These are phyloP conservation scores for Lasius fuliginosus DNA, from an alignment of 2,888 invertebrate species.

Conservation along the genomic window DNA sequence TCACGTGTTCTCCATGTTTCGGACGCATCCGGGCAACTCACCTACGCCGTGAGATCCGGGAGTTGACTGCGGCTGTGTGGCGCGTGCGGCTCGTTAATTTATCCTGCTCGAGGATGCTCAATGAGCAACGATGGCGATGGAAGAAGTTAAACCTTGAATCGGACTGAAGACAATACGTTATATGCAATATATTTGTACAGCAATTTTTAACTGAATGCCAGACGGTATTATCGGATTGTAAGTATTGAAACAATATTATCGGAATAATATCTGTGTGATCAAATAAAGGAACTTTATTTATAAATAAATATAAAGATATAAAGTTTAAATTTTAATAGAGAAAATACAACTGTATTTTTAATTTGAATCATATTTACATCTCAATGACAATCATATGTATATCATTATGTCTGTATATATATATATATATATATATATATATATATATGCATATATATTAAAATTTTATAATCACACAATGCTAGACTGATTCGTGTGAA, in stretches of 20 bases:
- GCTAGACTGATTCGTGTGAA: background rate
- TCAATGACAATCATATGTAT: background rate
- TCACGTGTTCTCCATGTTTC: constrained; percentile 74
- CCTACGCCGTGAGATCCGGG: constrained; percentile 29
- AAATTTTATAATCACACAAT: background rate
- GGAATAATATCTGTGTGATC: background rate
- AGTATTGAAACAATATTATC: constrained; percentile 9
- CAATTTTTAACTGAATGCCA: background rate
- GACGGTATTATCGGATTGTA: constrained; percentile 24
- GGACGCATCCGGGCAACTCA: constrained; percentile 36
- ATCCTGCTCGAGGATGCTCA: background rate
- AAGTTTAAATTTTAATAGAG: no score
- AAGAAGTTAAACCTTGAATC: constrained; percentile 4
- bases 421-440: no score
- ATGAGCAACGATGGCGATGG: background rate
- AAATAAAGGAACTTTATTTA: background rate
- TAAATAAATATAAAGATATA: background rate
- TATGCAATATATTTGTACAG: constrained; percentile 18
- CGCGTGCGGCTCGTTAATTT: constrained; percentile 27
- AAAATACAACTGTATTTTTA: background rate
- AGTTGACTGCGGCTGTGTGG: constrained; percentile 21
- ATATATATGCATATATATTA: background rate
- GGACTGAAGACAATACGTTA: constrained; percentile 11
- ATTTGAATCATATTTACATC: background rate
- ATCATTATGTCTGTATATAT: background rate